Conservation (phyloP, 2,113 vertebrate genomes). For the Thoracochromis brauschi region DNA sequence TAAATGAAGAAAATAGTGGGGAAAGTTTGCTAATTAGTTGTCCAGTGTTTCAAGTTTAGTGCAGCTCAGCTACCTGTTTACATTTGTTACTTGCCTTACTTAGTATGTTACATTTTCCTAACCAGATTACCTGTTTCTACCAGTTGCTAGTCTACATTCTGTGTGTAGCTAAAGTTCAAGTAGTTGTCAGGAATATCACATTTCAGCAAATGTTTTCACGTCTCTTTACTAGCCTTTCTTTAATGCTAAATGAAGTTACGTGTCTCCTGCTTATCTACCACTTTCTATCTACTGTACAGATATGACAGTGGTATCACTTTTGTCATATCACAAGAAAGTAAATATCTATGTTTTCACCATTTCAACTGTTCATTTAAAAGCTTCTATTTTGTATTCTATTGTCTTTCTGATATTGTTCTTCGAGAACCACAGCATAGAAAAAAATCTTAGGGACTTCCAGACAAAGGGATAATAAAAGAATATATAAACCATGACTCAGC, state of each 20-base stretch:
- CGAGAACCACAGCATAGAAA: neutral
- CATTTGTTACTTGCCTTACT: neutral
- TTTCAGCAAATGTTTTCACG: neutral
- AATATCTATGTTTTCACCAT: neutral
- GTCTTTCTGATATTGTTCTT: neutral
- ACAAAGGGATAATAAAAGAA: conserved; percentile 45
- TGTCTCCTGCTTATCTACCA: neutral
- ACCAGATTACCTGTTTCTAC: neutral
- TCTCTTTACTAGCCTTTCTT: neutral
- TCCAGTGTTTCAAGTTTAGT: neutral
- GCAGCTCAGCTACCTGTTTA: neutral
- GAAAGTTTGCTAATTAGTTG: neutral
- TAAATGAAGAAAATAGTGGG: neutral
- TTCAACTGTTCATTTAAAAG: neutral
- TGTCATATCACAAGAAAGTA: neutral
- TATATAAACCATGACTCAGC: neutral
- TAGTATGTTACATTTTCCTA: neutral
- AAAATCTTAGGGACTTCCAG: conserved; percentile 13
- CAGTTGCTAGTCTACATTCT: neutral
- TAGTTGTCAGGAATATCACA: neutral
- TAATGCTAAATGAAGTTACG: neutral
- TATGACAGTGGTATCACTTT: neutral
- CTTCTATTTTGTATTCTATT: conserved; percentile 3
- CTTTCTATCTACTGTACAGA: neutral
- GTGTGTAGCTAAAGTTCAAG: neutral